Percentiles rank a stretch among this genome's conserved stretches.
Conservation (phyloP, 2,888 invertebrate genomes). For the Neoitamus cyanurus region DNA sequence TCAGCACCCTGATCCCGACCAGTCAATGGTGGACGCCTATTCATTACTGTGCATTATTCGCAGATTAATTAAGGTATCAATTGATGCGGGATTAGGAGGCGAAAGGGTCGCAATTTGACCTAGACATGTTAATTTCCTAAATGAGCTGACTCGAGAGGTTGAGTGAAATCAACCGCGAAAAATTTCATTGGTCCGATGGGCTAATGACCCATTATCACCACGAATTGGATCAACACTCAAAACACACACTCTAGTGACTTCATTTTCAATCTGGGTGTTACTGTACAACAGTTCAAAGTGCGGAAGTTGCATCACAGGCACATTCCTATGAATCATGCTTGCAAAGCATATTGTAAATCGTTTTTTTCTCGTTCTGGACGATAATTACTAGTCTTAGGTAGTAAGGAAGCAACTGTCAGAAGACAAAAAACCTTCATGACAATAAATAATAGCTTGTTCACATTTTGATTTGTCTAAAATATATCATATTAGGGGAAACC, state of each 20-base stretch:
- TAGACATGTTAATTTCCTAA: not conserved
- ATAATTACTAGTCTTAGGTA: too few species aligned
- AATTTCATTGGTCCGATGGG: not conserved
- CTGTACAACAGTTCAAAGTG: too few species aligned
- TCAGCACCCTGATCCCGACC: slow-evolving; percentile 1
- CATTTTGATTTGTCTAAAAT: too few species aligned
- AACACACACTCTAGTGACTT: not conserved
- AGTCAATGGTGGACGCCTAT: slow-evolving; percentile 34
- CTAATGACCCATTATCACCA: not conserved
- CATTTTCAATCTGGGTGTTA: too few species aligned
- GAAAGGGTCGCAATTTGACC: slow-evolving; percentile 3
- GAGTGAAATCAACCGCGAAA: slow-evolving; percentile 8
- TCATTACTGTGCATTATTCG: slow-evolving; percentile 42
- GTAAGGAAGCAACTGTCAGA: too few species aligned
- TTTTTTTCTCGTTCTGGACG: too few species aligned
- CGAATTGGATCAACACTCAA: not conserved
- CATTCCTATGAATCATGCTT: too few species aligned
- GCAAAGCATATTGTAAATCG: too few species aligned
- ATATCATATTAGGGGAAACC: too few species aligned
- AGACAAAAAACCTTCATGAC: too few species aligned
- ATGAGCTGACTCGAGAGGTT: not conserved
- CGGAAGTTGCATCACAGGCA: too few species aligned
- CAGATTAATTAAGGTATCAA: slow-evolving; percentile 51
- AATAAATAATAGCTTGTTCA: too few species aligned
- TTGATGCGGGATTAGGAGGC: slow-evolving; percentile 31